Percentiles rank a stretch among this genome's conserved stretches.
Conservation (phyloP, 2,888 invertebrate genomes). For the Callyntrura guangdongensis region DNA sequence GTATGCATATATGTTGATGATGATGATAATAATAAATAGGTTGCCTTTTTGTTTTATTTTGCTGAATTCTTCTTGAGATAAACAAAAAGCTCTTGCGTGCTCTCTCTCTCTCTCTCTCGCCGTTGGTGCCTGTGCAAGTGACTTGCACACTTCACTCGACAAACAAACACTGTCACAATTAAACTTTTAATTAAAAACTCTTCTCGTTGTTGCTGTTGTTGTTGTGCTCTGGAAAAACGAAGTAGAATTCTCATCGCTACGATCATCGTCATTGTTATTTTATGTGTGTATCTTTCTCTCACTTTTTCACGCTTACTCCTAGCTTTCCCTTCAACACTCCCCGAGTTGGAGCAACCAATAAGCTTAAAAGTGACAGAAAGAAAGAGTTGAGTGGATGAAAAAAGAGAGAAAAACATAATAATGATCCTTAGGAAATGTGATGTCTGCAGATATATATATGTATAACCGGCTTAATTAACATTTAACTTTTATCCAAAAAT, state of each 20-base stretch:
- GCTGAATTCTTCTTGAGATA: slow-evolving; percentile 38
- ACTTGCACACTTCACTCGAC: slow-evolving; percentile 6
- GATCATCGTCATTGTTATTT: slow-evolving; percentile 45
- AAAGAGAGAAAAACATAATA: slow-evolving; percentile 1
- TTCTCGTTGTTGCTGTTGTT: slow-evolving; percentile 14
- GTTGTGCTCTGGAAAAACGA: slow-evolving; percentile 21
- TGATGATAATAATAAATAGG: slow-evolving; percentile 46
- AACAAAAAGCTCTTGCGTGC: slow-evolving; percentile 33
- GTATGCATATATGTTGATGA: background rate
- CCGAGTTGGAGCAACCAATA: slow-evolving; percentile 1
- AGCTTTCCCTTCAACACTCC: background rate
- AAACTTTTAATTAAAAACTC: slow-evolving; percentile 78
- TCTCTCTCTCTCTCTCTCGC: background rate
- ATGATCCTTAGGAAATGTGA: no score
- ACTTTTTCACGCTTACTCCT: background rate
- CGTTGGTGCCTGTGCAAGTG: background rate
- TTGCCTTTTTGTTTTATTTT: slow-evolving; percentile 34
- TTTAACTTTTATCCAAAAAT: no score
- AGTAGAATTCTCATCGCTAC: background rate
- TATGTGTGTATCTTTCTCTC: background rate
- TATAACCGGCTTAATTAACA: no score
- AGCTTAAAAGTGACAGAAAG: slow-evolving; percentile 46
- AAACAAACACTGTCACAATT: slow-evolving; percentile 71
- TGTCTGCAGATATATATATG: no score
- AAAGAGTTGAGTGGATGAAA: slow-evolving; percentile 45